phyloP scores from a whole-genome alignment of 2,888 invertebrate genomes.

The Drosophila melanocephala region DNA sequence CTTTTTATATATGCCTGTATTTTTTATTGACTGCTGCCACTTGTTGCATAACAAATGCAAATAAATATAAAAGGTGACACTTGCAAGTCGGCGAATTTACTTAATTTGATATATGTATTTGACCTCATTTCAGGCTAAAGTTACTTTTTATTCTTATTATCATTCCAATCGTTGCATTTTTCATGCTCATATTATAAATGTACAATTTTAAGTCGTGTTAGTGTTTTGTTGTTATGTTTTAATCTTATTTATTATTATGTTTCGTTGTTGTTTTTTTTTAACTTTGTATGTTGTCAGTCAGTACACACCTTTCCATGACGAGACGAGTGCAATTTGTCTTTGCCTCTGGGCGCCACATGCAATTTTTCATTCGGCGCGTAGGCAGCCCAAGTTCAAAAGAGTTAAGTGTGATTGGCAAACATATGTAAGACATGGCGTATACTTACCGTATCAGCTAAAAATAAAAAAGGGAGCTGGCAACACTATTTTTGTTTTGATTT shows the following conservation, averaged over 20 bases:
- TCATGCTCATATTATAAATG: slow-evolving; percentile 48
- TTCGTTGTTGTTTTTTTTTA: slow-evolving; percentile 2
- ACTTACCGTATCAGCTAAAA: slow-evolving; percentile 26
- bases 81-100: slow-evolving; percentile 64
- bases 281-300: slow-evolving; percentile 21
- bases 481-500: neutral
- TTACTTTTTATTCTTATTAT: slow-evolving; percentile 44
- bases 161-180: slow-evolving; percentile 27
- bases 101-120: slow-evolving; percentile 67
- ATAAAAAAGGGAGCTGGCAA: neutral
- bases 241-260: slow-evolving; percentile 2
- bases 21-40: slow-evolving; percentile 23
- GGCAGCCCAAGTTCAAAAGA: slow-evolving; percentile 74
- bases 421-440: slow-evolving; percentile 62
- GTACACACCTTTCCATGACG: slow-evolving; percentile 70
- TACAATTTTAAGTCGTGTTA: slow-evolving; percentile 30
- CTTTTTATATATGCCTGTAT: neutral
- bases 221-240: slow-evolving; percentile 3
- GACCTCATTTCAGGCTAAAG: slow-evolving; percentile 60
- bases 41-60: slow-evolving; percentile 67
- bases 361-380: slow-evolving; percentile 65
- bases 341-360: slow-evolving; percentile 68
- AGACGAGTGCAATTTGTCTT: slow-evolving; percentile 72
- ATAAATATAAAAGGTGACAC: slow-evolving; percentile 69
- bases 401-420: slow-evolving; percentile 57